Evolutionary conservation across 2,888 invertebrate genomes (phyloP).

Genomic region (Aricia artaxerxes): DNA sequence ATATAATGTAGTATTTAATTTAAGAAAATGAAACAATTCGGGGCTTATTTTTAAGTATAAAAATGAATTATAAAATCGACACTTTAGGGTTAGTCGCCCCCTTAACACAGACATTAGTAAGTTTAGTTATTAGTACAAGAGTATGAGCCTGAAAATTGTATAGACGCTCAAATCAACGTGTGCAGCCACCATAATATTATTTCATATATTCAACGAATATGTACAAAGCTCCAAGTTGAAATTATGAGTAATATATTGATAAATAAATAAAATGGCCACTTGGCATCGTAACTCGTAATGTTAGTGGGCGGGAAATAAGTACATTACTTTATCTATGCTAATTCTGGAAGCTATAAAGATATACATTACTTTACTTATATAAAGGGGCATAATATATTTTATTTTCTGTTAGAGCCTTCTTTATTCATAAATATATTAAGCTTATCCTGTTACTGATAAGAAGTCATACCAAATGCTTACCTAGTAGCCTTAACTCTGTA

Average conservation of each 20-base stretch:
- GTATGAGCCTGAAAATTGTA: too few relatives aligned
- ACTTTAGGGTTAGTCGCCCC: too few relatives aligned
- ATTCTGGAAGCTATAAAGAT: conserved; percentile 26
- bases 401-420: neutral
- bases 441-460: neutral
- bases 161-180: too few relatives aligned
- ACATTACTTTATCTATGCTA: conserved; percentile 24
- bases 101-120: too few relatives aligned
- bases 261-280: neutral
- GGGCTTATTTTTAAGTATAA: too few relatives aligned
- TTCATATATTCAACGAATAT: neutral
- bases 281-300: neutral
- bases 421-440: neutral
- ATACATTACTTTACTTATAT: neutral
- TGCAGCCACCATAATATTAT: too few relatives aligned
- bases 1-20: too few relatives aligned
- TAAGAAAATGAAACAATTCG: too few relatives aligned
- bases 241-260: neutral
- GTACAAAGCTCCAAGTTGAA: neutral
- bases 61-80: too few relatives aligned
- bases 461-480: neutral
- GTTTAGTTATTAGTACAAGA: too few relatives aligned
- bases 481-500: neutral
- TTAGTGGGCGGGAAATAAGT: neutral
- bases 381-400: neutral